Percentiles rank a stretch among this genome's conserved stretches.
These are phyloP conservation scores for Clivina fossor DNA, from an alignment of 2,888 invertebrate genomes.

Conservation along the genomic window DNA sequence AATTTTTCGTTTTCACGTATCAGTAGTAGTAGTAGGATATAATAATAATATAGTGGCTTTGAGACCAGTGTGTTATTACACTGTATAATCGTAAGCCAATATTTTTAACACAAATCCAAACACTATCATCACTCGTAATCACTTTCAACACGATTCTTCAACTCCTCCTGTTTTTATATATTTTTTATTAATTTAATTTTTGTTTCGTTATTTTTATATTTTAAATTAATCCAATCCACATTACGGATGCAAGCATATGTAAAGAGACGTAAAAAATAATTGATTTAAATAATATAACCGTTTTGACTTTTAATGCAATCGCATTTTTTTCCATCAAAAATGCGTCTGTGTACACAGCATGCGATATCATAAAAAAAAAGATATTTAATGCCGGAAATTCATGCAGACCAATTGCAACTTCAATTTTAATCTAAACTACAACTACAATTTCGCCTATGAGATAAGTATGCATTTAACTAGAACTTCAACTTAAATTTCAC, in stretches of 20 bases:
- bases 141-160: conserved; percentile 63
- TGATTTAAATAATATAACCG: no score
- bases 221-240: conserved; percentile 56
- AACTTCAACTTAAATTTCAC: no score
- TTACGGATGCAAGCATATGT: conserved; percentile 50
- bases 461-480: no score
- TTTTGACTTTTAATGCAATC: conserved; percentile 27
- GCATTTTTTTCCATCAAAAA: conserved; percentile 5
- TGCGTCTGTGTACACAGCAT: conserved; percentile 50
- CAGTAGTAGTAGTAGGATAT: no score
- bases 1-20: no score
- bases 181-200: background rate
- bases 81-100: conserved; percentile 46
- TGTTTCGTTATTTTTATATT: no score
- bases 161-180: conserved; percentile 55
- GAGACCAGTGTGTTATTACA: conserved; percentile 53
- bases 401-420: no score
- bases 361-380: conserved; percentile 21
- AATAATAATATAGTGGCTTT: no score
- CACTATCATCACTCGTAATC: conserved; percentile 60
- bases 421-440: no score
- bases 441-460: no score
- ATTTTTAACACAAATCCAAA: conserved; percentile 48
- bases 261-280: no score
- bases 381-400: no score